A percentile compares a stretch with the other conserved stretches of the same genome.
Evolutionary conservation across 2,113 vertebrate genomes (phyloP).

Genomic region (Aspidoscelis tigris): DNA sequence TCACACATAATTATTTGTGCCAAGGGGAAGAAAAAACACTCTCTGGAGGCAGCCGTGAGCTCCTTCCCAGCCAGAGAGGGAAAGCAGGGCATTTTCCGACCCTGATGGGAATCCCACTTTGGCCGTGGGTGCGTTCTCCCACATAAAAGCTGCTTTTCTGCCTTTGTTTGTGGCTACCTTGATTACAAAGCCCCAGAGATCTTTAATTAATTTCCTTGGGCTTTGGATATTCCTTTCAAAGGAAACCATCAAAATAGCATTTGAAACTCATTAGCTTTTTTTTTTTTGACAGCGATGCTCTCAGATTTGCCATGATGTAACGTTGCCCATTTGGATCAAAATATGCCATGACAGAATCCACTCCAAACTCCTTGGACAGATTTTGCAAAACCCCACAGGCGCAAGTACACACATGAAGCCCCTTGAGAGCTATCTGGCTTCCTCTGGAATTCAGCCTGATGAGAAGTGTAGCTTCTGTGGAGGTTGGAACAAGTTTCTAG

Average conservation of each 20-base stretch:
- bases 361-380: neutral
- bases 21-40: neutral
- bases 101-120: slow-evolving; percentile 35
- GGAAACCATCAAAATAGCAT: slow-evolving; percentile 70
- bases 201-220: slow-evolving; percentile 70
- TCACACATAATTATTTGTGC: too few species aligned
- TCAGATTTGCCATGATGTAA: slow-evolving; percentile 37
- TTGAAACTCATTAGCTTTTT: slow-evolving; percentile 72
- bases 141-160: slow-evolving; percentile 68
- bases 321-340: slow-evolving; percentile 1
- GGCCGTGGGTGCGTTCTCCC: slow-evolving; percentile 45
- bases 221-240: slow-evolving; percentile 71
- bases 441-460: neutral
- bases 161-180: slow-evolving; percentile 65
- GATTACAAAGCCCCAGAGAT: slow-evolving; percentile 76
- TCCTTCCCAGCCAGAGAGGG: neutral
- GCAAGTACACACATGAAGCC: too few species aligned
- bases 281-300: slow-evolving; percentile 33
- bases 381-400: slow-evolving; percentile 8
- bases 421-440: neutral
- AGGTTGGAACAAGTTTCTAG: neutral
- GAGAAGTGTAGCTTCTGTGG: neutral
- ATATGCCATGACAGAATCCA: fast-evolving
- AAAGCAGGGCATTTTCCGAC: neutral
- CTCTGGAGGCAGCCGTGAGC: neutral